Evolutionary conservation across 2,888 invertebrate species (phyloP), one percentile per base, ranked within the genome.

Genomic region (Pachydiplax longipennis): DNA sequence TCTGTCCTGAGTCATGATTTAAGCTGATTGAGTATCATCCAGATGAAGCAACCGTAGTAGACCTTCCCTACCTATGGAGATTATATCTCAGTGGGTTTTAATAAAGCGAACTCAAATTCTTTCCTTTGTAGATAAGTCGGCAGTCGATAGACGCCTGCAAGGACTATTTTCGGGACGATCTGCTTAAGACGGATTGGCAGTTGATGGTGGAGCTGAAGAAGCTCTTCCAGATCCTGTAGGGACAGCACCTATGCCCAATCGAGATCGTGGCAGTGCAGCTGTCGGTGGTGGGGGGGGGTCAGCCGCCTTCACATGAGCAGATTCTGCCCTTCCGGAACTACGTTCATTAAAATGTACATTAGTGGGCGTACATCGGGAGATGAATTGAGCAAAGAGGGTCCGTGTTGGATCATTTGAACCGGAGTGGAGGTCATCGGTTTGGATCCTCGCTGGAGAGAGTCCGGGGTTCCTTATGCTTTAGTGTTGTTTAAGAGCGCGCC

Each of bases 71-170:
- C 44, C 44, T 10, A 10, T 8, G 44, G 44, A 37, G 37, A 37
- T 37, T 37, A 5, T 4, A 37, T 48, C 13, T 48, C 48, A 48
- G 58, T 92, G 91, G 90, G 83, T 91, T 44, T 44, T 91, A 90
- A 83, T 90, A 61, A 90, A 91, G 83, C 80, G 81, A 87, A 80
- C 91, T 90, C 91, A 37, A 4, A 44, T 92, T 92, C 92, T 92
- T 93, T 93, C 92, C 92, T 92, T 95, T 96, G 15, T 96, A 99
- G 99, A 99, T 99, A 93, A 97, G 98, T 90, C 96, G 99, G 91
- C 98, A 99, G 93, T 99, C 99, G 92, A 99, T 99, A 93, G 99
- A 99, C 94, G 99, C 99, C 13, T 99, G 99, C 95, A 99, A 99
- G 95, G 98, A 99, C 93, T 99, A 99, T 95, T 99, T 99, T 96